Base-by-base conservation (phyloP, 2,888 invertebrate genomes). In the Drosophila subquinaria region DNA sequence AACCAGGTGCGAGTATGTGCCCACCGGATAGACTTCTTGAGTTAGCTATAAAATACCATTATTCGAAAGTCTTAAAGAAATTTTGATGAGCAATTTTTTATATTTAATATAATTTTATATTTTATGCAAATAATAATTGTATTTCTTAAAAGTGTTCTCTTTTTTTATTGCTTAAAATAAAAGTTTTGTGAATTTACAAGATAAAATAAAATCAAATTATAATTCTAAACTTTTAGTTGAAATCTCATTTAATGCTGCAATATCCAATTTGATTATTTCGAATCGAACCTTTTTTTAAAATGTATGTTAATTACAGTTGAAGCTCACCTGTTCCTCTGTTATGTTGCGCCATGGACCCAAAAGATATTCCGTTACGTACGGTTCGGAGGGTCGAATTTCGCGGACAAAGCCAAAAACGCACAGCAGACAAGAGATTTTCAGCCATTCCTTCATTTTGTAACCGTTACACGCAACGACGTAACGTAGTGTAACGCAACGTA, bases 331-430 rank as follows among this genome's bases (percentile, higher is more conserved):
- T 5, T 90, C 90, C 52, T 94, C 93, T 0, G 97, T 97, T 48
- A 97, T 94, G 92, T 97, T 96, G 85, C 96, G 95, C 95, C 96
- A 96, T 81, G 94, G 94, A 66, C 96, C 96, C 13, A 95, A 94
- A 30, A 97, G 93, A 91, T 95, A 97, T 89, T 97, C 96, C 0
- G 96, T 96, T 13, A 97, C 94, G 90, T 96, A 97, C 0, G 97
- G 97, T 88, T 97, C 97, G 0, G 97, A 97, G 0, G 97, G 97
- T n/a, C 97, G 94, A 60, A 97, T 95, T 92, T 97, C 97, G 76
- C 97, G 95, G 40, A 97, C 93, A 81, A 96, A 95, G 9, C 97
- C 97, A 90, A 97, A 97, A 42, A 95, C 93, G 89, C 97, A 96
- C 30, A 97, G 93, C 55, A 97, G 92, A 35, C 96, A 93, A 0